A percentile compares a stretch with the other conserved stretches of the same genome.
phyloP scores from a whole-genome alignment of 2,113 vertebrate species.

The Pleuronectes platessa region DNA sequence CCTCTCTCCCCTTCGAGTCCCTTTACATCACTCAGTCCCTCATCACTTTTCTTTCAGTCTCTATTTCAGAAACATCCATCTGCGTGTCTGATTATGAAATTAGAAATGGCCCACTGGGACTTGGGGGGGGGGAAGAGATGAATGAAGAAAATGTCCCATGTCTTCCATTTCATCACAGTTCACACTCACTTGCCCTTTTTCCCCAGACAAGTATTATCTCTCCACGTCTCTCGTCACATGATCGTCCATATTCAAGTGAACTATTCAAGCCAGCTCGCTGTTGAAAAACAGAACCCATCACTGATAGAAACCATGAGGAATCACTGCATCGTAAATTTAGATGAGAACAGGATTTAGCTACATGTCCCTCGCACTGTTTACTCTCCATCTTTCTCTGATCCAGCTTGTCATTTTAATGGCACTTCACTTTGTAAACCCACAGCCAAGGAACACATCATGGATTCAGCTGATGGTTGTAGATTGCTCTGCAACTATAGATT shows the following conservation, averaged over 20 bases:
- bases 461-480: slow-evolving; percentile 32
- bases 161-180: neutral
- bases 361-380: slow-evolving; percentile 18
- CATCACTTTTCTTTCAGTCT: slow-evolving; percentile 5
- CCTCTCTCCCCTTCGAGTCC: neutral
- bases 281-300: slow-evolving; percentile 8
- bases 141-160: neutral
- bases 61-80: slow-evolving; percentile 52
- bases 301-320: slow-evolving; percentile 21
- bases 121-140: neutral
- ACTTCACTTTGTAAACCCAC: slow-evolving; percentile 43
- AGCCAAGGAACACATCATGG: slow-evolving; percentile 49
- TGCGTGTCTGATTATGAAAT: slow-evolving; percentile 40
- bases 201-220: slow-evolving; percentile 6
- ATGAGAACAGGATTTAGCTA: slow-evolving; percentile 38
- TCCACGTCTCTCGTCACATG: neutral
- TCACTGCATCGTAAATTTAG: slow-evolving; percentile 28
- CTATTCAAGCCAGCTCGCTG: too few species aligned
- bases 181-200: neutral
- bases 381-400: slow-evolving; percentile 13
- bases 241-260: too few species aligned
- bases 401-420: slow-evolving; percentile 43
- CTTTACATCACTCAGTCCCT: slow-evolving; percentile 22
- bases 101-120: slow-evolving; percentile 27
- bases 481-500: slow-evolving; percentile 47